Base-by-base conservation (phyloP, 2,888 invertebrate species). In the Dasysyrphus tricinctus region DNA sequence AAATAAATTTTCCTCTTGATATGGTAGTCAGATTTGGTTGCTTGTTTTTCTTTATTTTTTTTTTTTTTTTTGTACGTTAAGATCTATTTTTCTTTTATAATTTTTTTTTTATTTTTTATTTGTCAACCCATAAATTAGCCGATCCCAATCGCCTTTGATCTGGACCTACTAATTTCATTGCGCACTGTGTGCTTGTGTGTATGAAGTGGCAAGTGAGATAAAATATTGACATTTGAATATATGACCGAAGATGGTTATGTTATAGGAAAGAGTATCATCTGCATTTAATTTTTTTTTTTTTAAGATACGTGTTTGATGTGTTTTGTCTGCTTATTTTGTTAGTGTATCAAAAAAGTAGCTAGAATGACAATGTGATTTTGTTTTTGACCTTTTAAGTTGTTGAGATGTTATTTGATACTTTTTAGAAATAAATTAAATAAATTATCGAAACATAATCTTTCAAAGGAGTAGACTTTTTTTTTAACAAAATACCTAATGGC, bases 11-110 rank as follows among this genome's bases (percentile, higher is more conserved):
- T 54, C 82, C 65, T 72, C 82, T 86, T 79, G 86, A 82, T 86
- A 86, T 86, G 86, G 86, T 86, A 86, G 86, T 86, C 86, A 82
- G 86, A 86, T 86, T 86, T 82, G 81, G 86, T 82, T 81, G 86
- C 82, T 86, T 86, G 86, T 82, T 86, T 82, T 86, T 86, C 79
- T 86, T 86, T 78, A 70, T 77, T 78, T 75, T 65, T 73, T 74
- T 67, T 73, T 74, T 67, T 65, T 75, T 67, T 78, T 75, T 67
- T 65, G 39, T 59, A 32, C 81, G 74, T 74, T 65, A 78, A 86
- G 86, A 81, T 81, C 86, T 81, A 82, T 86, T 82, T 86, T 81
- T 63, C 65, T 65, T 34, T 65, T 34, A 11, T 16, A 59, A 37
- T 70, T 37, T 59, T 37, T 59, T 37, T 69, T 37, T 39, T 69